These are phyloP conservation scores for Cyaniris semiargus DNA, from an alignment of 2,888 invertebrate species.

Conservation along the genomic window DNA sequence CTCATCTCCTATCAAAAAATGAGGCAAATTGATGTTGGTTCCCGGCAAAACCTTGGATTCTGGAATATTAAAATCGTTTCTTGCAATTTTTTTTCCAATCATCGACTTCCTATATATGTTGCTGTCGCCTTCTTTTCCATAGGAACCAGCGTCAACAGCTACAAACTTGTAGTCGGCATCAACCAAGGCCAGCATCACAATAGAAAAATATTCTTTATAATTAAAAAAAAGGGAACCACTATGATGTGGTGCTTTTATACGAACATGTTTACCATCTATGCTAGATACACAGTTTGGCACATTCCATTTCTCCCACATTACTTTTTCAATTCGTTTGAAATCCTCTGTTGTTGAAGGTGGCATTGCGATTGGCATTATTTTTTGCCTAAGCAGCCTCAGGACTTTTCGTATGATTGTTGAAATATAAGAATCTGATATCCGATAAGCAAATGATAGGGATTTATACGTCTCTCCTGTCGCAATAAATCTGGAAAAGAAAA, in stretches of 20 bases:
- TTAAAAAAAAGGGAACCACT: constrained; percentile 37
- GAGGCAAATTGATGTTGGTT: constrained; percentile 31
- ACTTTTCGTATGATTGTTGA: not conserved
- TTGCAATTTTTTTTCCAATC: too few species aligned
- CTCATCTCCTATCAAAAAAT: constrained; percentile 33
- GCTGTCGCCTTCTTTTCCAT: constrained; percentile 38
- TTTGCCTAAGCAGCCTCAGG: too few species aligned
- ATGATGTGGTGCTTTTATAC: constrained; percentile 28
- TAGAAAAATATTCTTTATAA: constrained; percentile 36
- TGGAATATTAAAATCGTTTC: too few species aligned
- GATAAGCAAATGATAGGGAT: constrained; percentile 13
- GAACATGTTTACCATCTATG: constrained; percentile 23
- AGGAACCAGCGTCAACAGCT: constrained; percentile 36
- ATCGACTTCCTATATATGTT: constrained; percentile 28
- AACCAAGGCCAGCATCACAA: constrained; percentile 32
- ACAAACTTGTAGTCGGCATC: constrained; percentile 37
- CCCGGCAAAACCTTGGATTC: constrained; percentile 26
- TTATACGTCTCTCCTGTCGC: constrained; percentile 16
- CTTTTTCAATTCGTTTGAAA: too few species aligned
- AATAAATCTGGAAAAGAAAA: constrained; percentile 11
- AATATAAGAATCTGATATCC: constrained; percentile 23
- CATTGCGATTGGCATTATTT: too few species aligned
- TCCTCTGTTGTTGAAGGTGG: too few species aligned
- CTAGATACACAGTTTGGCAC: too few species aligned
- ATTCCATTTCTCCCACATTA: too few species aligned